Conservation (phyloP, 2,888 invertebrate species). For the Hemistola chrysoprasaria region DNA sequence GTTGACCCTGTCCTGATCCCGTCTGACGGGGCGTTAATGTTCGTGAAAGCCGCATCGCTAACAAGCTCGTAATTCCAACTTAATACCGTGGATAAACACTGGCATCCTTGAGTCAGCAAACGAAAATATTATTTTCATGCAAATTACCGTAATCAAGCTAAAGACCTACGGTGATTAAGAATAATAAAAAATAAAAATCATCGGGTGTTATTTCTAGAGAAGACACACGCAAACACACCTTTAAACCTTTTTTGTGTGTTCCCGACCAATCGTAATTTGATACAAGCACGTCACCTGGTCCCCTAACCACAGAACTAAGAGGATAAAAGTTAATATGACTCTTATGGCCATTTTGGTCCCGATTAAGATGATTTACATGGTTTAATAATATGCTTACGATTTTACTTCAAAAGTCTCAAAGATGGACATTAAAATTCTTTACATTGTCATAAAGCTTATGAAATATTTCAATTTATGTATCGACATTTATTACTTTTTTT, state of each 20-base stretch:
- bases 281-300: conserved; percentile 59
- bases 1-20: conserved; percentile 47
- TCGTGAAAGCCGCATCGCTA: conserved; percentile 48
- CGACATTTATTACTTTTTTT: too few species aligned
- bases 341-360: conserved; percentile 50
- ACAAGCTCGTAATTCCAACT: conserved; percentile 36
- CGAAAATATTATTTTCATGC: conserved; percentile 19
- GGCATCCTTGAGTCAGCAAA: conserved; percentile 23
- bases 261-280: conserved; percentile 53
- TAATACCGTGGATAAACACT: conserved; percentile 36
- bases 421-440: conserved; percentile 21
- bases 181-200: conserved; percentile 15
- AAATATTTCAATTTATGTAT: conserved; percentile 1
- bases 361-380: conserved; percentile 39
- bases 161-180: conserved; percentile 2
- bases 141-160: conserved; percentile 27
- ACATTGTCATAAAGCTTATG: conserved; percentile 2
- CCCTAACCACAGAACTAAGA: conserved; percentile 40
- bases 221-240: conserved; percentile 3
- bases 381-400: too few species aligned
- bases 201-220: conserved; percentile 6
- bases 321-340: conserved; percentile 53
- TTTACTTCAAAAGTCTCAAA: conserved; percentile 10
- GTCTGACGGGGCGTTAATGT: conserved; percentile 36
- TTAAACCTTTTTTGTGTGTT: conserved; percentile 15